Evolutionary conservation across 2,797 vertebrate genomes (phyloP).

Genomic region (Bufotes viridis): DNA sequence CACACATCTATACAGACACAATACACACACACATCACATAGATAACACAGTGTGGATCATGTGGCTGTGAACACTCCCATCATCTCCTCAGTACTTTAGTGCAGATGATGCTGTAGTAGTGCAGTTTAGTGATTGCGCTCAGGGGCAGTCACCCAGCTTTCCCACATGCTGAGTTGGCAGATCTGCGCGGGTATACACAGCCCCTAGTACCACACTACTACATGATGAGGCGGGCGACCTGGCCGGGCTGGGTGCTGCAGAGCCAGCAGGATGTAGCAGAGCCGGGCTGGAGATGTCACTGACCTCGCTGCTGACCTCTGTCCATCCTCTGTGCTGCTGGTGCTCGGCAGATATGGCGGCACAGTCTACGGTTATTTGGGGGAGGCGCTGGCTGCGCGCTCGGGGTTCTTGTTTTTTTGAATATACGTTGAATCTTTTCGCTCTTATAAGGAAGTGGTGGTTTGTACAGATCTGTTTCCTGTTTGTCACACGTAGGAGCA

Average conservation of each 20-base stretch:
- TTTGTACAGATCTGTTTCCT: conserved; percentile 83
- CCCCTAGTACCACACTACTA: too few species aligned
- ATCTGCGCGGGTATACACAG: too few species aligned
- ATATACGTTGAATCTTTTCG: conserved; percentile 38
- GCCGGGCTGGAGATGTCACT: neutral
- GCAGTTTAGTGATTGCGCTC: too few species aligned
- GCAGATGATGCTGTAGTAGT: too few species aligned
- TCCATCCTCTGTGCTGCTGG: conserved; percentile 11
- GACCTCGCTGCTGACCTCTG: neutral
- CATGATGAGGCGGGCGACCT: too few species aligned
- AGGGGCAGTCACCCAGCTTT: too few species aligned
- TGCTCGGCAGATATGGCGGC: neutral
- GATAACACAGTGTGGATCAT: too few species aligned
- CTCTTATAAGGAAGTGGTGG: conserved; percentile 89
- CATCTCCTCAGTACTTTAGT: too few species aligned
- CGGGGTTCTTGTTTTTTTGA: neutral
- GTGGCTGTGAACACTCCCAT: too few species aligned
- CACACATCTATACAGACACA: too few species aligned
- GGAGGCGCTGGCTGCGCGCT: neutral
- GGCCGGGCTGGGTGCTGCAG: neutral
- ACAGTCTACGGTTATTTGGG: neutral
- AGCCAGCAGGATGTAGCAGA: neutral
- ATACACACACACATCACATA: too few species aligned
- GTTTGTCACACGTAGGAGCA: conserved; percentile 77
- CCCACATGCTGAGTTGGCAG: too few species aligned